Evolutionary conservation across 2,888 invertebrate genomes (phyloP).

Genomic region (Carabus problematicus): DNA sequence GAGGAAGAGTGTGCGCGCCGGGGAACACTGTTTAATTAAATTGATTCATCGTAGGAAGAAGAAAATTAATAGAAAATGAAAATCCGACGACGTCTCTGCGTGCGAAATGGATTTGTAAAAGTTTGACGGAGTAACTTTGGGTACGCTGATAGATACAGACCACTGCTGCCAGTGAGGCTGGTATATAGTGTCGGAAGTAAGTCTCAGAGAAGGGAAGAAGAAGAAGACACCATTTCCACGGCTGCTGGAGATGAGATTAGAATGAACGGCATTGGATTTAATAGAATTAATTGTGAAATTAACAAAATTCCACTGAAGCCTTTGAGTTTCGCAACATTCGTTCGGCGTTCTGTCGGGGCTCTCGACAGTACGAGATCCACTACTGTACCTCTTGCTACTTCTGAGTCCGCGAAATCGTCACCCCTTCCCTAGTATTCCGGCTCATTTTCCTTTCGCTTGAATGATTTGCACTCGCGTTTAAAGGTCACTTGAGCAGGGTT

Average conservation of each 20-base stretch:
- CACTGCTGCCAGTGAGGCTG: too few species aligned
- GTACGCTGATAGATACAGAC: too few species aligned
- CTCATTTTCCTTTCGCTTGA: not conserved
- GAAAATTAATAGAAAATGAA: conserved; percentile 53
- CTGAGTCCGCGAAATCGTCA: too few species aligned
- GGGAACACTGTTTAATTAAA: conserved; percentile 36
- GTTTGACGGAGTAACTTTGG: conserved; percentile 49
- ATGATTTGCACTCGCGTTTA: not conserved
- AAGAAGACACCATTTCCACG: conserved; percentile 1
- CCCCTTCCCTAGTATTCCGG: too few species aligned
- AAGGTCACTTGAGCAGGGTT: conserved; percentile 22
- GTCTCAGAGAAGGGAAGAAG: not conserved
- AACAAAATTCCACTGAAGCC: conserved; percentile 32
- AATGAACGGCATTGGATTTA: conserved; percentile 35
- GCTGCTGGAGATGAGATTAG: conserved; percentile 32
- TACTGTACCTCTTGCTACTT: too few species aligned
- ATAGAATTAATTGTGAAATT: conserved; percentile 43
- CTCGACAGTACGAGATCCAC: too few species aligned
- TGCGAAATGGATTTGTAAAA: conserved; percentile 52
- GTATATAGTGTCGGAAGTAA: too few species aligned
- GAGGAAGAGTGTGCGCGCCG: too few species aligned
- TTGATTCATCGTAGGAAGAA: conserved; percentile 43
- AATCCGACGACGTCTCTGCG: conserved; percentile 49
- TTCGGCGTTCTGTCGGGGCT: too few species aligned
- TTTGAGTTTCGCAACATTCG: too few species aligned